Evolutionary conservation across 2,113 vertebrate species (phyloP).

Genomic region (Andinoacara biseriatus): DNA sequence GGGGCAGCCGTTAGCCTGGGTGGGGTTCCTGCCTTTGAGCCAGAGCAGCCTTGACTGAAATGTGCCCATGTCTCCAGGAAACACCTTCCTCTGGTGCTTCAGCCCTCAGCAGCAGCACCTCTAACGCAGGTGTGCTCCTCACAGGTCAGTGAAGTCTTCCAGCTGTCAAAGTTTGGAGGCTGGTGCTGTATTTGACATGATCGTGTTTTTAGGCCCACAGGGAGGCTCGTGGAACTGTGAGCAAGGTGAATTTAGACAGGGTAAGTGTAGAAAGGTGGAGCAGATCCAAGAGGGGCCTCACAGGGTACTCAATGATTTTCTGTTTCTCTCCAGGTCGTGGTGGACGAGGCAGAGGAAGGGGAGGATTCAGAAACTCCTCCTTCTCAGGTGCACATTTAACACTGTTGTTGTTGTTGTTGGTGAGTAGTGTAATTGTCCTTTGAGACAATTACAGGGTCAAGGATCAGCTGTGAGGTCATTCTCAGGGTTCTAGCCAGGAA

Average conservation of each 20-base stretch:
- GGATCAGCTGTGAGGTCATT: too few species aligned
- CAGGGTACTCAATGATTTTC: rapidly evolving
- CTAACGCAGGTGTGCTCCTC: slow-evolving; percentile 11
- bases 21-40: not conserved
- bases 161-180: rapidly evolving
- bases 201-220: not conserved
- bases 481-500: too few species aligned
- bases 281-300: rapidly evolving
- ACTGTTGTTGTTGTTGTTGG: too few species aligned
- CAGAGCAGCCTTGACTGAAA: not conserved
- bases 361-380: slow-evolving; percentile 51
- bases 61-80: not conserved
- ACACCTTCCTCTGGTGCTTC: not conserved
- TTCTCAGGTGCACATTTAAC: slow-evolving; percentile 37
- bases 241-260: not conserved
- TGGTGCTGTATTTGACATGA: not conserved
- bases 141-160: too few species aligned
- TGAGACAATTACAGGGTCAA: too few species aligned
- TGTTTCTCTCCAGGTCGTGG: slow-evolving; percentile 32
- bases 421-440: not conserved
- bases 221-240: not conserved
- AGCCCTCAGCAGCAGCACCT: not conserved
- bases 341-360: slow-evolving; percentile 42
- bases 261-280: not conserved
- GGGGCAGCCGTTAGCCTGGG: too few species aligned